Conservation (phyloP, 2,797 vertebrate species). For the Melanotaenia maccullochi region DNA sequence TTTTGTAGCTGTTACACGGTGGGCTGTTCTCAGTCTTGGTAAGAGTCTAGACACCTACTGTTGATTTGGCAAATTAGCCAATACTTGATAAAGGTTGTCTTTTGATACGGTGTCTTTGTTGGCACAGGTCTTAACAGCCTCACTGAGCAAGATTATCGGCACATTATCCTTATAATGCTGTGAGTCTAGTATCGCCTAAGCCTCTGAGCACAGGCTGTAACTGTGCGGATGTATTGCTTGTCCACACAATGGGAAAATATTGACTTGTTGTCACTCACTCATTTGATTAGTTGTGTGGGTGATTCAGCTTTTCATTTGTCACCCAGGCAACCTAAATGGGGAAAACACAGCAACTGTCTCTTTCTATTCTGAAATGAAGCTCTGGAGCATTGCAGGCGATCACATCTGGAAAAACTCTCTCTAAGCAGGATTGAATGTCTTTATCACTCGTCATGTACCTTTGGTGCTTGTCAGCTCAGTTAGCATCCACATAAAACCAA, state of each 20-base stretch:
- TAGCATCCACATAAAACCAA: slow-evolving; percentile 62
- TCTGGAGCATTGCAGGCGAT: slow-evolving; percentile 54
- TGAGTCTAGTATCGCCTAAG: slow-evolving; percentile 48
- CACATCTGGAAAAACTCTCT: slow-evolving; percentile 75
- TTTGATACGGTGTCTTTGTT: slow-evolving; percentile 55
- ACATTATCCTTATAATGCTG: slow-evolving; percentile 61
- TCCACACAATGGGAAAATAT: slow-evolving; percentile 80
- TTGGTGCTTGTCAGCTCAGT: slow-evolving; percentile 68
- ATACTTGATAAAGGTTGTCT: slow-evolving; percentile 49
- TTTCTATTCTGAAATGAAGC: slow-evolving; percentile 60
- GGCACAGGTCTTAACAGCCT: slow-evolving; percentile 50
- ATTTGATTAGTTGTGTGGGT: slow-evolving; percentile 76
- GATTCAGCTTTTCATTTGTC: slow-evolving; percentile 79
- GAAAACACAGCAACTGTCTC: slow-evolving; percentile 54
- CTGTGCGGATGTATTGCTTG: slow-evolving; percentile 69
- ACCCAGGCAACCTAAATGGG: slow-evolving; percentile 68
- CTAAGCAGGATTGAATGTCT: slow-evolving; percentile 66
- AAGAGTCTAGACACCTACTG: slow-evolving; percentile 49
- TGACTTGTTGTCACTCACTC: slow-evolving; percentile 79
- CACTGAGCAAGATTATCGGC: slow-evolving; percentile 64
- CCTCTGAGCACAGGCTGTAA: slow-evolving; percentile 52
- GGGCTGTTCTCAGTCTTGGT: slow-evolving; percentile 42
- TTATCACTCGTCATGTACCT: slow-evolving; percentile 68
- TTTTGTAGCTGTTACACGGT: slow-evolving; percentile 37
- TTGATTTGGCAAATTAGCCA: slow-evolving; percentile 42